Conservation (phyloP, 1,140 invertebrate genomes). For the Helicoverpa armigera region DNA sequence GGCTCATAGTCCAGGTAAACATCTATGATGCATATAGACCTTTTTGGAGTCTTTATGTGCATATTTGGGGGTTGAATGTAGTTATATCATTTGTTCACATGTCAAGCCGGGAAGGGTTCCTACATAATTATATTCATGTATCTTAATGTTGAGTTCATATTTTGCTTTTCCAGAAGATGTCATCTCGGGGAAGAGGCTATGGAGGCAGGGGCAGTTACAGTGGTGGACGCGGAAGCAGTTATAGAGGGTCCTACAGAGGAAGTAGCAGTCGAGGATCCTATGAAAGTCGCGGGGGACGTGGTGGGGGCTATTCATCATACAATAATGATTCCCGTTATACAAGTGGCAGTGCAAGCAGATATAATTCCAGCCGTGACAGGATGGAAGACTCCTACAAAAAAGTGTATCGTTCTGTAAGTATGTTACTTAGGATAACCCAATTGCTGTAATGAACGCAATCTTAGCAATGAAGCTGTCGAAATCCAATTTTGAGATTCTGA, state of each 20-base stretch:
- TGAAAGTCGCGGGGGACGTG: slow-evolving; percentile 75
- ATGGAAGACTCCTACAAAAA: slow-evolving; percentile 85
- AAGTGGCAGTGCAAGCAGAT: slow-evolving; percentile 74
- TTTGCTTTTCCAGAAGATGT: slow-evolving; percentile 73
- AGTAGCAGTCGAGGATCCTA: slow-evolving; percentile 75
- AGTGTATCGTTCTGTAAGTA: slow-evolving; percentile 83
- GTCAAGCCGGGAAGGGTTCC: too few relatives aligned
- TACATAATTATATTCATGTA: too few relatives aligned
- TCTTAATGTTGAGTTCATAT: background rate
- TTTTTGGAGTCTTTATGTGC: too few relatives aligned
- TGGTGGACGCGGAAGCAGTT: slow-evolving; percentile 72
- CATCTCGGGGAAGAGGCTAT: slow-evolving; percentile 79
- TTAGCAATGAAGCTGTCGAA: too few relatives aligned
- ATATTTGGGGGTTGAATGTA: too few relatives aligned
- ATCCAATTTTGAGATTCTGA: too few relatives aligned
- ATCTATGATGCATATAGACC: too few relatives aligned
- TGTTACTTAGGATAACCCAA: too few relatives aligned
- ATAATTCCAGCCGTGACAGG: slow-evolving; percentile 77
- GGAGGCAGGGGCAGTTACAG: slow-evolving; percentile 78
- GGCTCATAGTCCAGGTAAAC: too few relatives aligned
- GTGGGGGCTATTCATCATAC: slow-evolving; percentile 73
- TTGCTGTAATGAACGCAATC: too few relatives aligned
- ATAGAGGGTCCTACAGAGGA: slow-evolving; percentile 79
- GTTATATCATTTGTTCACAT: too few relatives aligned
- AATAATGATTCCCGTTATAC: slow-evolving; percentile 79